Evolutionary conservation across 2,797 vertebrate species (phyloP).

Genomic region (Emydoidea blandingii): DNA sequence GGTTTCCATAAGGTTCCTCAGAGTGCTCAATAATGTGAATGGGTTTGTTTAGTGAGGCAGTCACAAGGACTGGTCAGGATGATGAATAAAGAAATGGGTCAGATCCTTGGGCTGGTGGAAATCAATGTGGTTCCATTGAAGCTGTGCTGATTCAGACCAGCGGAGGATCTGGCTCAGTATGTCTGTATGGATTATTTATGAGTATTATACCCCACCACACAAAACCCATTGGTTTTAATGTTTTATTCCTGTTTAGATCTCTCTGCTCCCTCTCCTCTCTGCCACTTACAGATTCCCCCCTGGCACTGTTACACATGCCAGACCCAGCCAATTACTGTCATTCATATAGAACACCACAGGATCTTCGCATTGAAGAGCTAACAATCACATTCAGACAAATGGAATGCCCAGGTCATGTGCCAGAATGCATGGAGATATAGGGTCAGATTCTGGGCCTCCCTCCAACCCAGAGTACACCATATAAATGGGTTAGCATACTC

Average conservation of each 20-base stretch:
- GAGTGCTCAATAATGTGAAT: not conserved
- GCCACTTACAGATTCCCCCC: not conserved
- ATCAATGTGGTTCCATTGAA: not conserved
- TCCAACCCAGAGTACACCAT: not conserved
- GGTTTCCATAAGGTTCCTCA: not conserved
- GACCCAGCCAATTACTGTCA: not conserved
- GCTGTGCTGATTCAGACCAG: not conserved
- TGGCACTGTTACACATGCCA: not conserved
- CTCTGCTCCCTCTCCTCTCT: not conserved
- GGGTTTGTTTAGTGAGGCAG: not conserved
- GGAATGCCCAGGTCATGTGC: not conserved
- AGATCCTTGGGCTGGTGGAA: not conserved
- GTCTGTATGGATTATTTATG: not conserved
- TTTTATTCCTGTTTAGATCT: not conserved
- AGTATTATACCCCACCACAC: not conserved
- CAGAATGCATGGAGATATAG: not conserved
- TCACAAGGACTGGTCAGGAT: not conserved
- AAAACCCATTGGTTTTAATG: constrained; percentile 29
- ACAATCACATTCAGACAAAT: not conserved
- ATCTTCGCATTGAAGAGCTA: not conserved
- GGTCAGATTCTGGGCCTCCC: not conserved
- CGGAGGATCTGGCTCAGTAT: not conserved
- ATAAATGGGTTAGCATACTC: not conserved
- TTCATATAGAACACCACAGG: not conserved
- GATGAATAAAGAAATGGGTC: not conserved